Evolutionary conservation across 1,140 invertebrate genomes (phyloP).

Genomic region (Varroa destructor): DNA sequence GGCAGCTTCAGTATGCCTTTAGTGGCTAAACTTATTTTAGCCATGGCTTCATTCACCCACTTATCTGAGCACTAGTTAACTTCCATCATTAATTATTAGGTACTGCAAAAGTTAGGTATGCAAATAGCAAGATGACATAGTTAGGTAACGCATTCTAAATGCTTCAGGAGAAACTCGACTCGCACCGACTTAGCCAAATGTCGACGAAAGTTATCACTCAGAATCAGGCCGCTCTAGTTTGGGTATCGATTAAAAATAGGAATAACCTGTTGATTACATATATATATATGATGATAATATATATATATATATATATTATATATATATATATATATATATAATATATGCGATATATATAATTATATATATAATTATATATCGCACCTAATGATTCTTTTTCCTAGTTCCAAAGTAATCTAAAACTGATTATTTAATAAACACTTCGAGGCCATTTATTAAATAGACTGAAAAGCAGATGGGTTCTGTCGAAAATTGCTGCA

Average conservation of each 20-base stretch:
- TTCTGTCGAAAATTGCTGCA: slow-evolving; percentile 10
- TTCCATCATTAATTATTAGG: no score
- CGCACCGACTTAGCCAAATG: not conserved
- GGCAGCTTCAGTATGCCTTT: no score
- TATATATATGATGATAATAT: not conserved
- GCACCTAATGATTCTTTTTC: not conserved
- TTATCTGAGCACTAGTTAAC: no score
- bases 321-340: not conserved
- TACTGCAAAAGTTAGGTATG: no score
- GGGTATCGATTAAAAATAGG: not conserved
- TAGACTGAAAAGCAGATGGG: not conserved
- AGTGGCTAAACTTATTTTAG: no score
- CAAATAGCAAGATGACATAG: no score
- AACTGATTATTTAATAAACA: no score
- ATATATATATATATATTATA: not conserved
- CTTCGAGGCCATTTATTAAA: not conserved
- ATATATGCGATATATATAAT: not conserved
- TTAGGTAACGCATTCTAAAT: no score
- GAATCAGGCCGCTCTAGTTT: not conserved
- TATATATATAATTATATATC: not conserved
- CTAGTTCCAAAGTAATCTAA: no score
- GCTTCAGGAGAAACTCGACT: not conserved
- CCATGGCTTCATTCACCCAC: no score
- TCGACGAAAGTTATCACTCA: not conserved
- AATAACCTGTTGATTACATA: not conserved